Evolutionary conservation across 1,140 invertebrate genomes (phyloP), one percentile per base, ranked within the genome.

Genomic region (Cydia pomonella): DNA sequence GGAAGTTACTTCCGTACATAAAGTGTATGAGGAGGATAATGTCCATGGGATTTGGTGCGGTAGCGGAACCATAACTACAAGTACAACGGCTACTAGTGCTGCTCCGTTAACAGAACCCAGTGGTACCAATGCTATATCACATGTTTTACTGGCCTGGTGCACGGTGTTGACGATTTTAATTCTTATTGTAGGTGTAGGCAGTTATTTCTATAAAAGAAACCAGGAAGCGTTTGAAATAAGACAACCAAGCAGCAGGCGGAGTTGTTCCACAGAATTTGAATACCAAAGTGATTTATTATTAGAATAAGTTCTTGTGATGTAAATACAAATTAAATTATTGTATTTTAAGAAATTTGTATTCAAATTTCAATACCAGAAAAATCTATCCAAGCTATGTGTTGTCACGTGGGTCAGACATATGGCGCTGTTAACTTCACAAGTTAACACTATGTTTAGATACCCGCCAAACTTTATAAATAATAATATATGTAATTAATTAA

Each of bases 1-100:
- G 1, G 82, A 87, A 77, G 81, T 90, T 10, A 92, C 87, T 47
- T 85, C 90, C 47, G 75, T 89, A 5, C 72, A 91, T 73, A 90
- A 90, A 78, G 76, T 89, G 73, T 92, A 84, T 76, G 87, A 90
- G 33, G 88, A 92, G 75, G 90, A 92, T 73, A 92, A 90, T 74
- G 88, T 90, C 4, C 78, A 89, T 62, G 88, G 88, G 38, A 90
- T 92, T 66, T 82, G 80, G 78, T 92, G 90, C 83, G 88, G 88
- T 29, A 79, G 87, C 73, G 73, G 44, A 44, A 13, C 74, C 53
- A 4, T 62, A 75, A 50, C 63, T 10, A 71, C 44, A 12, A 63
- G 62, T 18, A 78, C 75, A 13, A 16, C 47, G 33, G 76, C 75
- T 41, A 6, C 73, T 38, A 18, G 71, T n/a, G 64, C 41, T 25